Conservation (phyloP, 2,113 vertebrate species). For the Callionymus lyra region DNA sequence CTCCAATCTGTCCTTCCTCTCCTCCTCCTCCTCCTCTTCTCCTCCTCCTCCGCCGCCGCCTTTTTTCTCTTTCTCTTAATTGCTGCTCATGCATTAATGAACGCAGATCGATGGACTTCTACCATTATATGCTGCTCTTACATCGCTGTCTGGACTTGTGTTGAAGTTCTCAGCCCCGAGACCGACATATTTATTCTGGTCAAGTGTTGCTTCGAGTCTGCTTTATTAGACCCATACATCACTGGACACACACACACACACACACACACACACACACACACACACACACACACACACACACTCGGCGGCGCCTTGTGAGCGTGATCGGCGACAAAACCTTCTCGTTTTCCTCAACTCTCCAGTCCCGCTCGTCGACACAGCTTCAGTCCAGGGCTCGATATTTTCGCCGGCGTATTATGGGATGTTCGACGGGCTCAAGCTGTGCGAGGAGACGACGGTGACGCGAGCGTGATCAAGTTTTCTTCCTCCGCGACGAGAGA, state of each 20-base stretch:
- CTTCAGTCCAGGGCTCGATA: too few relatives aligned
- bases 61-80: constrained; percentile 33
- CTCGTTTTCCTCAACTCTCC: too few relatives aligned
- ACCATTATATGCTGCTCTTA: constrained; percentile 45
- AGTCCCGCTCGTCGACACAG: too few relatives aligned
- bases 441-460: too few relatives aligned
- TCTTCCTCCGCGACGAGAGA: too few relatives aligned
- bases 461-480: too few relatives aligned
- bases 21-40: constrained; percentile 4
- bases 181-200: too few relatives aligned
- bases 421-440: too few relatives aligned
- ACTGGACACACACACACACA: constrained; percentile 18
- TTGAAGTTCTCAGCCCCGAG: constrained; percentile 9
- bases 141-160: constrained; percentile 44
- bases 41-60: constrained; percentile 1
- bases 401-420: too few relatives aligned
- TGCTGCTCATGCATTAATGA: constrained; percentile 54
- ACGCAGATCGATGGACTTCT: constrained; percentile 42
- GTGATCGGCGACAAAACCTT: too few relatives aligned
- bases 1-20: not conserved
- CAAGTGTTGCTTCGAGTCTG: too few relatives aligned
- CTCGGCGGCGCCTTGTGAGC: not conserved
- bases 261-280: constrained; percentile 3
- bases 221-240: constrained; percentile 51
- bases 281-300: constrained; percentile 6